phyloP scores from a whole-genome alignment of 2,888 invertebrate genomes.

The Elmis aenea region DNA sequence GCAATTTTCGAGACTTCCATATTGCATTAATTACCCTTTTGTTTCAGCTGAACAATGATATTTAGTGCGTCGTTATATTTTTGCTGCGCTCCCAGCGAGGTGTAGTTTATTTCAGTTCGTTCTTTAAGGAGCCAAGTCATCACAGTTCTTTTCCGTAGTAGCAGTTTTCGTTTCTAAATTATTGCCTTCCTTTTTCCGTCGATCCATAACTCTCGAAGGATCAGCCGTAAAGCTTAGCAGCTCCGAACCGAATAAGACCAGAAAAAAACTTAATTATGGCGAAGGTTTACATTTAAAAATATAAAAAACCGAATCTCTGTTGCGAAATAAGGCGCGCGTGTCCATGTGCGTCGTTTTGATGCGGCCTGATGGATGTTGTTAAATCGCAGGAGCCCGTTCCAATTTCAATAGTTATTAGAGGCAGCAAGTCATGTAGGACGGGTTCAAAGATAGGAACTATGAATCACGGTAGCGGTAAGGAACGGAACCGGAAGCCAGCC shows the following conservation, averaged over 20 bases:
- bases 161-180: constrained; percentile 28
- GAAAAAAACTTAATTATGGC: constrained; percentile 30
- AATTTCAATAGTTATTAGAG: constrained; percentile 16
- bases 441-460: constrained; percentile 17
- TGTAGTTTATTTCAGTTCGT: too few species aligned
- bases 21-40: too few species aligned
- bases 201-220: constrained; percentile 28
- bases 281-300: too few species aligned
- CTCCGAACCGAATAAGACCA: constrained; percentile 18
- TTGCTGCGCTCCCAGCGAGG: too few species aligned
- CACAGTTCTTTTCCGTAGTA: constrained; percentile 20
- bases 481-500: constrained; percentile 45
- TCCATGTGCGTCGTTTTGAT: constrained; percentile 1
- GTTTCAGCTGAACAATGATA: too few species aligned
- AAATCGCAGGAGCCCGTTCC: too few species aligned
- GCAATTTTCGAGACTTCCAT: too few species aligned
- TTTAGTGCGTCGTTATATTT: too few species aligned
- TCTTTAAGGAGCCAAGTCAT: constrained; percentile 19
- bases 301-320: too few species aligned
- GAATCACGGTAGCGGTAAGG: constrained; percentile 33
- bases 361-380: constrained; percentile 1
- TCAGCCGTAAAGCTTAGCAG: constrained; percentile 29
- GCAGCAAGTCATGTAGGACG: constrained; percentile 18
- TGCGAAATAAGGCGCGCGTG: too few species aligned
- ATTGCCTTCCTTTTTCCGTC: constrained; percentile 28